phyloP scores from a whole-genome alignment of 2,888 invertebrate species.

The Allacma fusca region DNA sequence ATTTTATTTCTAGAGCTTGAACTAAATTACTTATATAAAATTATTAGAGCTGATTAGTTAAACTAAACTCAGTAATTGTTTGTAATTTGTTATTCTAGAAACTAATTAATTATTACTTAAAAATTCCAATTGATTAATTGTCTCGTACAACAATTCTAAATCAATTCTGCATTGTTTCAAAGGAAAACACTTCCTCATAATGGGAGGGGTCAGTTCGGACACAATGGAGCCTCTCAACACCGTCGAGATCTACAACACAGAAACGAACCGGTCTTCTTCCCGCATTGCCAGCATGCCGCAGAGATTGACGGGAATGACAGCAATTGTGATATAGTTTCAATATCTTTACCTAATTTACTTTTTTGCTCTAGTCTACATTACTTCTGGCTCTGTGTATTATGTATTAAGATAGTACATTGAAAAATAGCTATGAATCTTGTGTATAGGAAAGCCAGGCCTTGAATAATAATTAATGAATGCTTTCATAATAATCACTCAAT shows the following conservation, averaged over 20 bases:
- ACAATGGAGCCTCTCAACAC: conserved; percentile 73
- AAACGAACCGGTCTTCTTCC: conserved; percentile 33
- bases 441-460: neutral
- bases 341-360: neutral
- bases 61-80: too few species aligned
- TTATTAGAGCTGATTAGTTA: too few species aligned
- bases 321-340: neutral
- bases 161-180: neutral
- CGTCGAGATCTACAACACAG: conserved; percentile 68
- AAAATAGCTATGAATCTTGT: too few species aligned
- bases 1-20: too few species aligned
- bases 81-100: too few species aligned
- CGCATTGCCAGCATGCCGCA: conserved; percentile 27
- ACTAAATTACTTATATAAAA: too few species aligned
- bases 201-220: conserved; percentile 74
- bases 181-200: conserved; percentile 70
- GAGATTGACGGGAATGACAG: conserved; percentile 32
- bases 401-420: too few species aligned
- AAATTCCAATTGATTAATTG: too few species aligned
- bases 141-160: too few species aligned
- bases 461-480: neutral
- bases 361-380: conserved; percentile 4
- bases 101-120: too few species aligned
- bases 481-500: conserved; percentile 6
- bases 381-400: neutral